Base-by-base conservation (phyloP, 2,888 invertebrate species). In the Orthosia cruda region DNA sequence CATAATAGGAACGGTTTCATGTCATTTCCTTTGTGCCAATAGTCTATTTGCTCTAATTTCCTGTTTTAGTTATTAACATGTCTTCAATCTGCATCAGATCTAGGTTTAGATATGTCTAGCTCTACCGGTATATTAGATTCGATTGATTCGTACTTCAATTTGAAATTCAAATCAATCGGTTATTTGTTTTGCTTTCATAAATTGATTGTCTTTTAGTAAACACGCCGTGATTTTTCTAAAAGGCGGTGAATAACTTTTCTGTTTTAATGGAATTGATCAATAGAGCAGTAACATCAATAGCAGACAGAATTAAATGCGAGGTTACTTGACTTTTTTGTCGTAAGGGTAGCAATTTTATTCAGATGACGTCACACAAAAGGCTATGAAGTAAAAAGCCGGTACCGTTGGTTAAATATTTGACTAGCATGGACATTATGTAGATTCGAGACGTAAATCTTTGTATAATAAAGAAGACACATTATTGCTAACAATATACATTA, bases 21-120 rank as follows among this genome's bases (percentile, higher is more conserved):
- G 89, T 88, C 89, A 93, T 93, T 94, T 94, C 93, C 94, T 94
- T 94, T 94, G 94, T 94, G 94, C 91, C 90, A 91, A 92, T 93
- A 89, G 90, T 88, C 91, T 89, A 90, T 91, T 92, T 91, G 91
- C 90, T 85, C 88, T 92, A 90, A 94, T 93, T 92, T 93, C 92
- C 93, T 92, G 91, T 87, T 90, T 90, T 88, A 91, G 89, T 90
- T 90, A 88, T 87, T 88, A 91, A 89, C 82, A 87, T 83, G 90
- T 89, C 89, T 89, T 75, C 77, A 32, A 26, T 26, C 26, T 26
- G 0, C 32, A 87, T 83, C 79, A 80, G 79, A 87, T 84, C 89
- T 92, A 89, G 88, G 85, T 89, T 89, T 89, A 87, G 87, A 83
- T 88, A 80, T 76, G 70, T 87, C 50, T 59, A 68, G 52, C 59